Evolutionary conservation across 2,888 invertebrate species (phyloP), one percentile per base, ranked within the genome.

Genomic region (Volucella bombylans): DNA sequence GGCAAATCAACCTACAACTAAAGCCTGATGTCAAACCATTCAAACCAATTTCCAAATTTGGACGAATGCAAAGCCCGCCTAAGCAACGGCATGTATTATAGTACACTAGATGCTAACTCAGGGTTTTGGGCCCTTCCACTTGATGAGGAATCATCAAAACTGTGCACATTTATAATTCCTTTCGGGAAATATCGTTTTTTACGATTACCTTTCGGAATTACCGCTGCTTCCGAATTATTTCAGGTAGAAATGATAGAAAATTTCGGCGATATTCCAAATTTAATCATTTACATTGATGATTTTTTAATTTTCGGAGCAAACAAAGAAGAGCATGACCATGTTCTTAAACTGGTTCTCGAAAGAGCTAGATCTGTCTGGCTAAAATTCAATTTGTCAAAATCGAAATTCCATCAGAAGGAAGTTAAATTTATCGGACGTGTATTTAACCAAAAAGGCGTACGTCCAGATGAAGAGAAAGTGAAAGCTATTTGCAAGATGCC

Each of bases 221-320:
- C 18, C 18, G 18, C 18, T 18, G 18, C 18, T 18, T 18, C 18
- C 18, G 18, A 18, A 18, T 18, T 18, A 18, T 18, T 18, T 18
- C 18, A 18, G 18, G 18, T 18, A 18, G 18, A 18, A 18, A 18
- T 18, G 18, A 18, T 18, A 18, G 65, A 87, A 68, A 79, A 76
- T 23, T 88, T 88, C 82, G 85, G 69, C 9, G 69, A 87, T 72
- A 87, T 88, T 50, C 57, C 82, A 11, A 86, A 79, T 49, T 38
- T 85, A 2, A 43, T 72, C 15, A 68, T 80, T 45, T 80, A 72
- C 49, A 68, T 85, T 10, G 80, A 85, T 55, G 85, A 80, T 65
- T 72, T 81, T 68, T 31, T 86, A 11, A 73, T 59, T 14, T 49
- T 31, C 38, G 72, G 62, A 15, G 12, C 64, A 9, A 52, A 65